Conservation (phyloP, 2,797 vertebrate genomes). For the Pogonophryne albipinna region DNA sequence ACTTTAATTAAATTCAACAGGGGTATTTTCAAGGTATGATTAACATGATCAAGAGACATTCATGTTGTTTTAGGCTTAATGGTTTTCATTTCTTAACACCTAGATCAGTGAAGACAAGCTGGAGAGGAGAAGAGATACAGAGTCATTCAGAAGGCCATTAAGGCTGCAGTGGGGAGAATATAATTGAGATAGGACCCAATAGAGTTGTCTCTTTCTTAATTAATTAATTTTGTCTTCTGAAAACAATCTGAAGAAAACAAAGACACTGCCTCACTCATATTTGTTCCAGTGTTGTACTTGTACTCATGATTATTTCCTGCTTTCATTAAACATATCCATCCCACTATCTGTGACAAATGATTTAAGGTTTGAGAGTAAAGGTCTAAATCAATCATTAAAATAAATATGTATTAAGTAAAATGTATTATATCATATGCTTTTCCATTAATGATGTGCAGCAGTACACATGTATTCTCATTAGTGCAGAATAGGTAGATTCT, state of each 20-base stretch:
- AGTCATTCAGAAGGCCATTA: slow-evolving; percentile 53
- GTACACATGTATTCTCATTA: slow-evolving; percentile 5
- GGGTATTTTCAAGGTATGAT: slow-evolving; percentile 24
- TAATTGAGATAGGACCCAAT: slow-evolving; percentile 49
- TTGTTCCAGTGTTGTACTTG: slow-evolving; percentile 4
- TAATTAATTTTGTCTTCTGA: slow-evolving; percentile 40
- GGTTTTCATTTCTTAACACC: slow-evolving; percentile 19
- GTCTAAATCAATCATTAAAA: background rate
- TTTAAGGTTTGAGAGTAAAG: background rate
- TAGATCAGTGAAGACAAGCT: slow-evolving; percentile 7
- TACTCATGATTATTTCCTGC: background rate
- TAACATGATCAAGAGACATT: slow-evolving; percentile 24
- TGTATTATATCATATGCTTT: background rate
- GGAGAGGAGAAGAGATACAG: slow-evolving; percentile 6
- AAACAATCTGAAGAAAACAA: slow-evolving; percentile 42
- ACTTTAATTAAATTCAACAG: slow-evolving; percentile 1
- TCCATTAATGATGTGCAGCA: slow-evolving; percentile 6
- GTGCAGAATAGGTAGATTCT: background rate
- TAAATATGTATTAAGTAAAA: background rate
- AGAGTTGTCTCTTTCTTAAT: slow-evolving; percentile 49
- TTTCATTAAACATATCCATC: slow-evolving; percentile 5
- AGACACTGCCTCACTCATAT: slow-evolving; percentile 27
- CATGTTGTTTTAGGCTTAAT: background rate
- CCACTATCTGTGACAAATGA: background rate
- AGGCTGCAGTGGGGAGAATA: slow-evolving; percentile 35